Conservation (phyloP, 2,113 vertebrate genomes). For the Zapus hudsonius region DNA sequence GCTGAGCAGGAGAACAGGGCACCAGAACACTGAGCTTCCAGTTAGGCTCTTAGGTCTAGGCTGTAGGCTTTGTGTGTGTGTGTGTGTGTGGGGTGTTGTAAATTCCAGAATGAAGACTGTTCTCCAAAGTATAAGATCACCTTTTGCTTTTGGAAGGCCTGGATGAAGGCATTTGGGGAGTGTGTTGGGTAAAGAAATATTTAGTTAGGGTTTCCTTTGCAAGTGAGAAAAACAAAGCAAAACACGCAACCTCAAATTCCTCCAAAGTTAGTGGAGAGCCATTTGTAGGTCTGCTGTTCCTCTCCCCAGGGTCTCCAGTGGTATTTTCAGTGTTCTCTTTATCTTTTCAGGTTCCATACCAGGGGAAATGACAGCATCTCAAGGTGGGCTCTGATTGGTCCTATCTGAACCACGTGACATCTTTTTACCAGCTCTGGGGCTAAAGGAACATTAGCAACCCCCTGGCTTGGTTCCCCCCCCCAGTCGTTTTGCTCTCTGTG, state of each 20-base stretch:
- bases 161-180: neutral
- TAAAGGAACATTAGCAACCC: neutral
- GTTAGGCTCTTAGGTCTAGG: too few species aligned
- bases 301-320: neutral
- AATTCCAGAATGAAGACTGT: neutral
- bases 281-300: neutral
- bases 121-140: neutral
- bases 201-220: neutral
- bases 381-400: neutral
- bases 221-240: neutral
- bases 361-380: neutral
- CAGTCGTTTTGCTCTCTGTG: neutral
- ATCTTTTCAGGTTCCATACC: neutral
- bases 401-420: neutral
- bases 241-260: neutral
- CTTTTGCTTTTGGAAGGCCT: neutral
- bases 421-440: neutral
- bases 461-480: accelerated
- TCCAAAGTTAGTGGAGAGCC: neutral
- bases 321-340: neutral
- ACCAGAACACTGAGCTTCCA: neutral
- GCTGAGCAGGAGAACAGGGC: neutral
- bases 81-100: neutral
- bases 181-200: neutral
- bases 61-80: neutral